phyloP scores from a whole-genome alignment of 1,140 invertebrate genomes.

The Daktulosphaira vitifoliae region DNA sequence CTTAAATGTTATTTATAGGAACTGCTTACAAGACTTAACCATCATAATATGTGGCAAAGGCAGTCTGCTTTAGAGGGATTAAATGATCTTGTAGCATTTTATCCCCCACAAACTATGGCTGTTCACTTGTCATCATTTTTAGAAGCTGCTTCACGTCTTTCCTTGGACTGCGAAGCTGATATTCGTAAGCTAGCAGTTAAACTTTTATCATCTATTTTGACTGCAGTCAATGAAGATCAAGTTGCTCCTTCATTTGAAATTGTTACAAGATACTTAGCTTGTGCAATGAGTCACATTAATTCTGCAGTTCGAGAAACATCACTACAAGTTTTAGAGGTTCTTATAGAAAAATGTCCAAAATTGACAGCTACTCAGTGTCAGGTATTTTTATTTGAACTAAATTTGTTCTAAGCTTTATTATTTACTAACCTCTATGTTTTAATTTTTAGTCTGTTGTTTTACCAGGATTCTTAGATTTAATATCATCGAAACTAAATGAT shows the following conservation, averaged over 20 bases:
- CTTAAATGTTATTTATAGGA: slow-evolving; percentile 48
- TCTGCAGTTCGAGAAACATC: slow-evolving; percentile 70
- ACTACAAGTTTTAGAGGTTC: slow-evolving; percentile 61
- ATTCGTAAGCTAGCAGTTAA: slow-evolving; percentile 59
- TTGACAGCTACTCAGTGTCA: slow-evolving; percentile 54
- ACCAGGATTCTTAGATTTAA: slow-evolving; percentile 68
- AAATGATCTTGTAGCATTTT: slow-evolving; percentile 53
- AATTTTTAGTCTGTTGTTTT: slow-evolving; percentile 47
- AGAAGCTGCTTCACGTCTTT: slow-evolving; percentile 56
- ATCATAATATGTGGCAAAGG: slow-evolving; percentile 64
- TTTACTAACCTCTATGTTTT: background rate
- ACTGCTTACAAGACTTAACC: slow-evolving; percentile 60
- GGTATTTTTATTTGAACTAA: slow-evolving; percentile 41
- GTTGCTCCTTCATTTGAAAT: slow-evolving; percentile 61
- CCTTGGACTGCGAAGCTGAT: slow-evolving; percentile 61
- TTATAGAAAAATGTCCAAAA: slow-evolving; percentile 52
- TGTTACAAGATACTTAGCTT: slow-evolving; percentile 65
- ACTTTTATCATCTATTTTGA: slow-evolving; percentile 45
- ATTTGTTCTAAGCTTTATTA: background rate
- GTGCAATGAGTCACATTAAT: slow-evolving; percentile 80
- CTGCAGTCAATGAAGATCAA: slow-evolving; percentile 40
- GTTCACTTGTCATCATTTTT: slow-evolving; percentile 58
- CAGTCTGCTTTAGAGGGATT: slow-evolving; percentile 61
- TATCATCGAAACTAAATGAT: slow-evolving; percentile 57
- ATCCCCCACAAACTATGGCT: slow-evolving; percentile 49